These are phyloP conservation scores for Mystacornis crossleyi DNA, from an alignment of 2,113 vertebrate genomes.

Conservation along the genomic window DNA sequence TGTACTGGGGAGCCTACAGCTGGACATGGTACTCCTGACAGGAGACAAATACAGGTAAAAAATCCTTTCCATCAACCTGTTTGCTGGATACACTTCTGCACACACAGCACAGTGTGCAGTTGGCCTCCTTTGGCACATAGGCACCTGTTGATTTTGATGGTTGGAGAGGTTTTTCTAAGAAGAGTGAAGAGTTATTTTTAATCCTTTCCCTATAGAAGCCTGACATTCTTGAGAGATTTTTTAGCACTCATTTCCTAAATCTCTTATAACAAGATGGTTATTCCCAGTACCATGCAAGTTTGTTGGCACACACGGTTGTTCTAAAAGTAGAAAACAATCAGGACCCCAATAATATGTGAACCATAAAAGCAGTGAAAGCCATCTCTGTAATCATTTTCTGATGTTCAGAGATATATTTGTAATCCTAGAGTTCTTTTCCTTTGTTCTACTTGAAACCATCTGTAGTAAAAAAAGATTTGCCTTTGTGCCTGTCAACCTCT, in stretches of 20 bases:
- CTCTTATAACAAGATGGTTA: background rate
- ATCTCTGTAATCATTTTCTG: background rate
- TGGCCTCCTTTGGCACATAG: background rate
- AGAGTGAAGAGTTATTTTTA: background rate
- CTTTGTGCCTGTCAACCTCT: background rate
- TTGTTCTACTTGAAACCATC: constrained; percentile 1
- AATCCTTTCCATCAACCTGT: background rate
- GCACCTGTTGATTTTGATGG: background rate
- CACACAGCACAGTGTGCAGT: background rate
- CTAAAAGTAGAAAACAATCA: background rate
- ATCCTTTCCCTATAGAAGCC: background rate
- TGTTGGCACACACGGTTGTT: background rate
- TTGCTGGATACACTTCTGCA: background rate
- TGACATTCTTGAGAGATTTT: background rate
- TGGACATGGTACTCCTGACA: background rate
- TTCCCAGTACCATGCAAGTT: background rate
- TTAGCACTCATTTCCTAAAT: background rate
- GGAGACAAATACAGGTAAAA: background rate
- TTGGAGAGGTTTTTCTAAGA: background rate
- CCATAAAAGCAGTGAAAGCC: background rate
- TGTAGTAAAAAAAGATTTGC: background rate
- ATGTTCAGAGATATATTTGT: background rate
- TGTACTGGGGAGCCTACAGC: background rate
- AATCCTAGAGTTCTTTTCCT: background rate
- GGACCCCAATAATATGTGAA: background rate